A percentile compares a stretch with the other conserved stretches of the same genome.
phyloP scores from a whole-genome alignment of 2,888 invertebrate genomes.

The Heliconius cydno region DNA sequence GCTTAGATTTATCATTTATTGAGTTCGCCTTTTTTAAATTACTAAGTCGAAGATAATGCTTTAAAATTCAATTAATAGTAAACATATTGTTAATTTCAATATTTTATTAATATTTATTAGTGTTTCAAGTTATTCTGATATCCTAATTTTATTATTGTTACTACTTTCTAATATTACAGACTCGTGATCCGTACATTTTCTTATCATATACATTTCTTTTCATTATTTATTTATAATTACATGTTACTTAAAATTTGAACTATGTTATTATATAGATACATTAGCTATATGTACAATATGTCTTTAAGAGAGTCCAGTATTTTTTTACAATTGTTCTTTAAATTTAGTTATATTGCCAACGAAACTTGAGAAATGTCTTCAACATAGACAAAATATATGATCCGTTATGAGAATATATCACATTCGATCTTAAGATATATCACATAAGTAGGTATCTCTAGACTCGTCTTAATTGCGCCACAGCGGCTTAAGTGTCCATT shows the following conservation, averaged over 20 bases:
- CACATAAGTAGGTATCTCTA: neutral
- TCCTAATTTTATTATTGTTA: neutral
- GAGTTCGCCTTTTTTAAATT: neutral
- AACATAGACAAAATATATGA: neutral
- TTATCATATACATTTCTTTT: no score
- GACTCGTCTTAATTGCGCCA: neutral
- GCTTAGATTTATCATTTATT: slow-evolving; percentile 1
- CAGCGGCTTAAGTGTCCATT: neutral
- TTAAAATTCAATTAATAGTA: neutral
- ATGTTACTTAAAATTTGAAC: no score
- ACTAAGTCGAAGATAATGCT: neutral
- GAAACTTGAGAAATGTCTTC: no score
- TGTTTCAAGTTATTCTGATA: neutral
- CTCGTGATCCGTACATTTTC: no score
- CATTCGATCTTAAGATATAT: neutral
- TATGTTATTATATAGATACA: no score
- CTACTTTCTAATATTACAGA: neutral
- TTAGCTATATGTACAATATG: no score
- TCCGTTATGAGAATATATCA: neutral
- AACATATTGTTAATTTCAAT: neutral
- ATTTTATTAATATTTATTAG: no score
- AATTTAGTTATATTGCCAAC: no score
- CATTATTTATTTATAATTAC: no score
- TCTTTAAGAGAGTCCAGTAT: no score
- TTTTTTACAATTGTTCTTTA: no score